These are phyloP conservation scores for Saxidomus purpurata DNA, from an alignment of 1,140 invertebrate genomes.

Conservation along the genomic window DNA sequence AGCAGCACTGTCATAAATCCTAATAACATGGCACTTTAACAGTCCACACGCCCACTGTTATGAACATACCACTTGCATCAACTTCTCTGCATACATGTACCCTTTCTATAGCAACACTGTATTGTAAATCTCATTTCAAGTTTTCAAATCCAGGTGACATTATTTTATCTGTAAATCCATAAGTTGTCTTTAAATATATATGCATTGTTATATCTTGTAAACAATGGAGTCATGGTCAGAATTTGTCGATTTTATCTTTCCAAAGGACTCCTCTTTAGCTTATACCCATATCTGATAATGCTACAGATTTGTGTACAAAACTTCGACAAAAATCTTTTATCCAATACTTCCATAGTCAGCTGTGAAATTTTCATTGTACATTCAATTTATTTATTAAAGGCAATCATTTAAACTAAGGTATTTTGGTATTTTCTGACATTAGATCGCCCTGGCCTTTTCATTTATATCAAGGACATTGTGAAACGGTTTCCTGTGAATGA, in stretches of 20 bases:
- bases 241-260: slow-evolving; percentile 10
- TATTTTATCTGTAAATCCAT: slow-evolving; percentile 1
- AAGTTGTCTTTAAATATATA: background rate
- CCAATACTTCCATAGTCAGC: background rate
- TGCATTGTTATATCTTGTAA: background rate
- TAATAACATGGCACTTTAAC: too few species aligned
- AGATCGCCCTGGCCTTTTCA: background rate
- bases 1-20: too few species aligned
- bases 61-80: too few species aligned
- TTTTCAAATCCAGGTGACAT: background rate
- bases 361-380: slow-evolving; percentile 16
- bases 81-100: too few species aligned
- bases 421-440: background rate
- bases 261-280: background rate
- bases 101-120: background rate
- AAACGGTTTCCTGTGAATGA: background rate
- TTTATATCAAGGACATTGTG: background rate
- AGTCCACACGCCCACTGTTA: too few species aligned
- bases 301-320: background rate
- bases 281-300: background rate
- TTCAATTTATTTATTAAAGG: slow-evolving; percentile 8
- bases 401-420: background rate
- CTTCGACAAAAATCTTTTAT: slow-evolving; percentile 9
- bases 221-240: background rate
- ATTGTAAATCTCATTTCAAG: background rate